Conservation (phyloP, 1,140 invertebrate species). For the Rhyacophila brunnea region DNA sequence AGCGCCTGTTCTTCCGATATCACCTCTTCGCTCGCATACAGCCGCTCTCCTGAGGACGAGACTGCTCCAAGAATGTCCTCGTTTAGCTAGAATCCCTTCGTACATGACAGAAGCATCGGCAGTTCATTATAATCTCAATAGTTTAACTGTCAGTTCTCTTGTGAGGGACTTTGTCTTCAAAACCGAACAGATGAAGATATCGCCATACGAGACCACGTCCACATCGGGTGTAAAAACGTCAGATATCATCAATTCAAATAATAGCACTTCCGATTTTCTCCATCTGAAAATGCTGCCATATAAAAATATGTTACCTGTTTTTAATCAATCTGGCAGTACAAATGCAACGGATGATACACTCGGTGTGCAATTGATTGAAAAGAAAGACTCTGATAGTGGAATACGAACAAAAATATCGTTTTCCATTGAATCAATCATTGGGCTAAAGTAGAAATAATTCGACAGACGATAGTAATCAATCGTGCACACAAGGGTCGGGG, state of each 20-base stretch:
- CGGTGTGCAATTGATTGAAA: not conserved
- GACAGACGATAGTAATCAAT: too few species aligned
- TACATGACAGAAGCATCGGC: not conserved
- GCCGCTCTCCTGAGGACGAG: slow-evolving; percentile 19
- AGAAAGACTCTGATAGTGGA: slow-evolving; percentile 17
- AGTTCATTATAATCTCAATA: slow-evolving; percentile 22
- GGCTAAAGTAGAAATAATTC: slow-evolving; percentile 50
- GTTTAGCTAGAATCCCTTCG: slow-evolving; percentile 12
- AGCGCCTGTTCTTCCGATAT: slow-evolving; percentile 38
- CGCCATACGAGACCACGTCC: slow-evolving; percentile 8
- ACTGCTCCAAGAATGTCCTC: slow-evolving; percentile 20
- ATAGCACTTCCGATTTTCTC: too few species aligned
- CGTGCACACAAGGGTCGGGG: too few species aligned
- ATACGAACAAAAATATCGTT: slow-evolving; percentile 51
- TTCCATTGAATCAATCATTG: slow-evolving; percentile 61
- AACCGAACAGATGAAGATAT: slow-evolving; percentile 26
- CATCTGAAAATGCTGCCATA: not conserved
- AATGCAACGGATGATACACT: too few species aligned
- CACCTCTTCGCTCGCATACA: slow-evolving; percentile 12
- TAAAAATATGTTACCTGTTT: not conserved
- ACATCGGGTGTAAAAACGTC: too few species aligned
- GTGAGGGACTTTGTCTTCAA: slow-evolving; percentile 29
- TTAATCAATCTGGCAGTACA: not conserved
- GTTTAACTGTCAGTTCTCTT: slow-evolving; percentile 27
- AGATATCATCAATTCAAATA: too few species aligned